Base-by-base conservation (phyloP, 2,113 vertebrate species). In the Excalfactoria chinensis region DNA sequence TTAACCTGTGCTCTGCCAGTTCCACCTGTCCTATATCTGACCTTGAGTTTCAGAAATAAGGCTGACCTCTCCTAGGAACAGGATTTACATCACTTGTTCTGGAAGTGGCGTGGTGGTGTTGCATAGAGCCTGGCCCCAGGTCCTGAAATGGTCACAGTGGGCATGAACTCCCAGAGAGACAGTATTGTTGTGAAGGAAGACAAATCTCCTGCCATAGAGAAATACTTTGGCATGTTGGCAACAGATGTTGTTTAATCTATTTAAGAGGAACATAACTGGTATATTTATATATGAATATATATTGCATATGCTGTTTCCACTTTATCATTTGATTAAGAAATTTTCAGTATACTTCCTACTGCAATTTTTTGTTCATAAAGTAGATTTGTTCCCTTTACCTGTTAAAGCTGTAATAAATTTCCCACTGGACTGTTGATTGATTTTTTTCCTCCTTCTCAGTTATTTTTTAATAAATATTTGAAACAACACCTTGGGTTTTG, bases 331-430 rank as follows among this genome's bases (percentile, higher is more conserved):
- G 78, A 82, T 49, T 93, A 75, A 84, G 73, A 86, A 82, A 71
- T 49, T 21, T 90, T 80, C 48, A 34, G 19, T 88, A 72, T 84
- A 64, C 35, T 87, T 93, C 63, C 66, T 85, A n/a, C 66, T 81
- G 82, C 32, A 72, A 21, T 80, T 82, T 48, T 95, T 85, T 95
- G 85, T 92, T 96, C 56, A 67, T 77, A 14, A 91, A 84, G n/a
- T 59, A 70, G 49, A 85, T 93, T 60, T 8, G 49, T 88, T 90
- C 82, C 48, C 25, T 86, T 93, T 93, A 74, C 43, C 63, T 85
- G 82, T 91, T 89, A 74, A 88, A 95, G 92, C 59, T 84, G 51
- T 94, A 96, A 95, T 92, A 83, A 94, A 95, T 85, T 69, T 85
- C 35, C 59, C 69, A 71, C 72, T 82, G 82, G 59, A 68, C 63